Conservation (phyloP, 2,113 vertebrate genomes). For the Amblyopsis rosae region DNA sequence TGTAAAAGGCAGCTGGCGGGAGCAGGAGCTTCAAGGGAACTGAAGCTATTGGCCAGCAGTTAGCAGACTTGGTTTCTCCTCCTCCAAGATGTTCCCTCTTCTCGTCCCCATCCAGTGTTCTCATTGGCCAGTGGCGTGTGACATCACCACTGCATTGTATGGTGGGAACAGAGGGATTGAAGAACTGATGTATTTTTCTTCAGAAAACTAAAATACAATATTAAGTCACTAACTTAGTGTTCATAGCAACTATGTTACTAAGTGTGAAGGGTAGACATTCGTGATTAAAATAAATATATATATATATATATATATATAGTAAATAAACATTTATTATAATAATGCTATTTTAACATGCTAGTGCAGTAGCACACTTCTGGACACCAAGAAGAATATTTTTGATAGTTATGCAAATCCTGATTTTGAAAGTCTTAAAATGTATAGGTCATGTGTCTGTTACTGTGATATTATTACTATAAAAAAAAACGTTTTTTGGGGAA, state of each 20-base stretch:
- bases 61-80: conserved; percentile 23
- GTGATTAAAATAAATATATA: too few species aligned
- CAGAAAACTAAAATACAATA: conserved; percentile 6
- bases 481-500: conserved; percentile 11
- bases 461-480: conserved; percentile 7
- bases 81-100: neutral
- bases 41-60: neutral
- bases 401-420: conserved; percentile 15
- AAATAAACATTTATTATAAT: conserved; percentile 14
- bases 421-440: conserved; percentile 16
- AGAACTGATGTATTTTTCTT: conserved; percentile 11
- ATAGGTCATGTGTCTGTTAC: conserved; percentile 1
- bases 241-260: neutral
- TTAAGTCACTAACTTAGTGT: neutral
- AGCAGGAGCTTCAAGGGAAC: conserved; percentile 2
- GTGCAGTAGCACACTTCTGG: neutral
- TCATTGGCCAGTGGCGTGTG: conserved; percentile 13
- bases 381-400: conserved; percentile 2
- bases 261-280: neutral
- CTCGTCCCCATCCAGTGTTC: conserved; percentile 14
- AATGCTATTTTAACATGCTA: conserved; percentile 8
- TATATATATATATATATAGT: neutral
- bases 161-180: conserved; percentile 19
- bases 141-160: conserved; percentile 11
- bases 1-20: neutral